Conservation (phyloP, 1,140 invertebrate species). For the Euura lappo region DNA sequence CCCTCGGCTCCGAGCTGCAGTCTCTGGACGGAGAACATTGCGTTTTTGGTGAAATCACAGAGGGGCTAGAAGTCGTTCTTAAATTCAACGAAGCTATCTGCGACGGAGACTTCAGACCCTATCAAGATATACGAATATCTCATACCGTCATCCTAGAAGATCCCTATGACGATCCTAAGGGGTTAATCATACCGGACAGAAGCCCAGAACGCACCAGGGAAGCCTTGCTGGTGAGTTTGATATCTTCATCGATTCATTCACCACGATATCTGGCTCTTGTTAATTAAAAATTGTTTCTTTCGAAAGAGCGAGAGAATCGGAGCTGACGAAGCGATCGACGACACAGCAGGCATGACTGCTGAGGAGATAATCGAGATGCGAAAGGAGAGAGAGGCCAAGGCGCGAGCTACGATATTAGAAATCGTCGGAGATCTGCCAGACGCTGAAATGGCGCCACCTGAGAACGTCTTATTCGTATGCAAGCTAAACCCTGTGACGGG, state of each 20-base stretch:
- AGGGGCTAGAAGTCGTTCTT: constrained; percentile 88
- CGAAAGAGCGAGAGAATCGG: constrained; percentile 84
- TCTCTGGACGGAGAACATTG: constrained; percentile 94
- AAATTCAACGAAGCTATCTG: constrained; percentile 95
- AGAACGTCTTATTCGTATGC: constrained; percentile 99
- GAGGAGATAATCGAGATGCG: constrained; percentile 89
- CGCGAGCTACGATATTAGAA: constrained; percentile 96
- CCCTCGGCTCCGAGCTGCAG: constrained; percentile 85
- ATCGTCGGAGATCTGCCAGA: constrained; percentile 98
- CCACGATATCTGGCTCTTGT: not conserved
- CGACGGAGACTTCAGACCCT: constrained; percentile 90
- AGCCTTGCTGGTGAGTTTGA: constrained; percentile 65
- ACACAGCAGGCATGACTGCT: constrained; percentile 81
- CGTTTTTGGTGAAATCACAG: constrained; percentile 95
- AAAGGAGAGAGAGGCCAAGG: constrained; percentile 92
- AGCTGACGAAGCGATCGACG: constrained; percentile 94
- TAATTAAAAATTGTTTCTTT: constrained; percentile 39
- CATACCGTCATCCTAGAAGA: constrained; percentile 98
- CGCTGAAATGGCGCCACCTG: constrained; percentile 96
- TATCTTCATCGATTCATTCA: constrained; percentile 15
- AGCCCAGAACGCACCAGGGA: constrained; percentile 90
- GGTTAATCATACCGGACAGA: constrained; percentile 76
- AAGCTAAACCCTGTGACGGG: constrained; percentile 99
- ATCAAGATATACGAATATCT: constrained; percentile 95
- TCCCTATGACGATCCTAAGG: constrained; percentile 89